Base-by-base conservation (phyloP, 2,888 invertebrate genomes). In the Temnothorax ravouxi region DNA sequence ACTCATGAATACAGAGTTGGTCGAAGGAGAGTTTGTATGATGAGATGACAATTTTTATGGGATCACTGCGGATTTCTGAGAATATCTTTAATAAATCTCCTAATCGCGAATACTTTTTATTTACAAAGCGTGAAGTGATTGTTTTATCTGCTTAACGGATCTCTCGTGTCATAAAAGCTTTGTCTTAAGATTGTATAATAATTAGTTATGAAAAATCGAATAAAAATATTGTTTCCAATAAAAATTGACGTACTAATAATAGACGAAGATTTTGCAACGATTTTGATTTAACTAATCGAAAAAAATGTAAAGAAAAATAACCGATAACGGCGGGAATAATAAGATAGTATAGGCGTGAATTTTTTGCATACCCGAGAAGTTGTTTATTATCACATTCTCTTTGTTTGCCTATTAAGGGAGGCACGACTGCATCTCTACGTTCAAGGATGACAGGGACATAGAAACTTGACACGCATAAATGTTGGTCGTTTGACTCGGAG, bases 361-460 rank as follows among this genome's bases (percentile, higher is more conserved):
- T 88, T 88, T 86, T 90, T 72, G 76, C 88, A 89, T 90, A 52
- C 84, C 64, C 71, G 21, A 71, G 84, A 66, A 85, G 69, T 90
- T 89, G 75, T 87, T 91, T 87, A 89, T 80, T 88, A 86, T 86
- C 83, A 79, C 59, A 82, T 44, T 74, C 83, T 84, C 85, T 88
- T 87, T 88, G 88, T 86, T 69, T 81, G 83, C 83, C 84, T 62
- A 81, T 83, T 52, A 77, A 86, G 77, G 83, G 76, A 84, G 41
- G 81, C 87, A 74, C 76, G 84, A 81, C 85, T 83, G 88, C 88
- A 91, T 91, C 91, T 88, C 84, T 89, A 85, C 80, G 25, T 87
- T 91, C 91, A 91, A 91, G 91, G 88, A 91, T 91, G 91, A 91
- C 88, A 86, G 86, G 89, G 83, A 84, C 77, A 85, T 84, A 85